Conservation (phyloP, 2,888 invertebrate genomes). For the Drosophila affinis region DNA sequence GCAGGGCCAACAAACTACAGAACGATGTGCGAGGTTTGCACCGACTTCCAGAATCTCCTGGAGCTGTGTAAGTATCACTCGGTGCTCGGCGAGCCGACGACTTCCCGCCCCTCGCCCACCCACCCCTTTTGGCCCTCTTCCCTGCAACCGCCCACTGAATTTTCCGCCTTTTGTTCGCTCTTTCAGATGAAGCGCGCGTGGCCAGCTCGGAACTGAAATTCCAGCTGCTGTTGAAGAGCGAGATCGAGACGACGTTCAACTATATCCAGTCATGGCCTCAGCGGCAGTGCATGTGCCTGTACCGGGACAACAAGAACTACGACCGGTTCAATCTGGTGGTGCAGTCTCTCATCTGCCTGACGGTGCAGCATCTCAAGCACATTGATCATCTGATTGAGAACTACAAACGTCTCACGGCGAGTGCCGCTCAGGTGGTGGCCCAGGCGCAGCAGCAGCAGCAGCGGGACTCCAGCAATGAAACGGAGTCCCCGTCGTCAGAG, state of each 20-base stretch:
- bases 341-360: slow-evolving; percentile 93
- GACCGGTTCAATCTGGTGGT: slow-evolving; percentile 95
- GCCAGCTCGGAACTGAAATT: slow-evolving; percentile 90
- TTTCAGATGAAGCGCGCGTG: slow-evolving; percentile 90
- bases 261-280: slow-evolving; percentile 96
- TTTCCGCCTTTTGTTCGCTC: slow-evolving; percentile 19
- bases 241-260: slow-evolving; percentile 92
- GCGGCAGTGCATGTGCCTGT: slow-evolving; percentile 97
- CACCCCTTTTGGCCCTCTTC: background rate
- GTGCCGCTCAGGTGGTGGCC: slow-evolving; percentile 64
- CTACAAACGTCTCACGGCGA: slow-evolving; percentile 82
- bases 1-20: slow-evolving; percentile 58
- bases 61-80: slow-evolving; percentile 89
- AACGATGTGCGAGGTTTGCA: slow-evolving; percentile 96
- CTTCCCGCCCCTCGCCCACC: slow-evolving; percentile 8
- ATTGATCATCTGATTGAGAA: slow-evolving; percentile 86
- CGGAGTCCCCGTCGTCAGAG: slow-evolving; percentile 26
- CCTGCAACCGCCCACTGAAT: slow-evolving; percentile 16
- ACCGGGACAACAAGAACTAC: slow-evolving; percentile 95
- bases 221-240: slow-evolving; percentile 89
- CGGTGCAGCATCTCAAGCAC: slow-evolving; percentile 92
- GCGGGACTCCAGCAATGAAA: slow-evolving; percentile 40
- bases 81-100: slow-evolving; percentile 27
- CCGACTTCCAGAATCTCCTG: slow-evolving; percentile 95
- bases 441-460: slow-evolving; percentile 49